phyloP scores from a whole-genome alignment of 2,797 vertebrate species.

The Chaunax sp. region DNA sequence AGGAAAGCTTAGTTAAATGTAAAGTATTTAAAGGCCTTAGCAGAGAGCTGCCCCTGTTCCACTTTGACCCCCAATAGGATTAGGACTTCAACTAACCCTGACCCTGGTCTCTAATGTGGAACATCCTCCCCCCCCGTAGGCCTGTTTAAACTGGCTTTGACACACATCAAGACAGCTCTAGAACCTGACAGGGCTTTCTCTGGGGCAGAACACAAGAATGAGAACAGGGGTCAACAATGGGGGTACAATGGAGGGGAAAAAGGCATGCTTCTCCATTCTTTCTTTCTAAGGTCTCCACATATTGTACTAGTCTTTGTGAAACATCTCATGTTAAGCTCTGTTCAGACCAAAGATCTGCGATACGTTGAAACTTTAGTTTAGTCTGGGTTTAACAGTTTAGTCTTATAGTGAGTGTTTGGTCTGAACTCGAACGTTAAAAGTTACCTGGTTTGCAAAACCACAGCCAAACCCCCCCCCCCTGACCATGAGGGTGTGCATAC shows the following conservation, averaged over 20 bases:
- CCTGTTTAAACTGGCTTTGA: conserved; percentile 31
- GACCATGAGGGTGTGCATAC: conserved; percentile 5
- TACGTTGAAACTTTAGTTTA: too few species aligned
- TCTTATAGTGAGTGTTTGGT: too few species aligned
- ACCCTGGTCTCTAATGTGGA: conserved; percentile 57
- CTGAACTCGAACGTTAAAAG: too few species aligned
- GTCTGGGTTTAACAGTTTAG: too few species aligned
- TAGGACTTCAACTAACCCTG: conserved; percentile 54
- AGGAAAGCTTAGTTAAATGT: conserved; percentile 39
- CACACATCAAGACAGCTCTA: conserved; percentile 37
- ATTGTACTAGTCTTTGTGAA: background rate
- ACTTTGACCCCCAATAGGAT: conserved; percentile 55
- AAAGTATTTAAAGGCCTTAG: conserved; percentile 30
- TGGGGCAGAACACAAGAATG: conserved; percentile 51
- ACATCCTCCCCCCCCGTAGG: conserved; percentile 61
- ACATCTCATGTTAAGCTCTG: background rate
- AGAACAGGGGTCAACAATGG: conserved; percentile 27
- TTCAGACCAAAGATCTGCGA: too few species aligned
- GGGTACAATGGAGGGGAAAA: conserved; percentile 16
- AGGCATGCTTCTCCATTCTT: conserved; percentile 17
- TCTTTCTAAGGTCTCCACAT: background rate
- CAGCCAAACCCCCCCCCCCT: too few species aligned
- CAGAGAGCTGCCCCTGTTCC: conserved; percentile 31
- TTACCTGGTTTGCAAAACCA: too few species aligned
- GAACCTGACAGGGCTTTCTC: conserved; percentile 52